phyloP scores from a whole-genome alignment of 2,113 vertebrate species.

The Ptychochromis oligacanthus region DNA sequence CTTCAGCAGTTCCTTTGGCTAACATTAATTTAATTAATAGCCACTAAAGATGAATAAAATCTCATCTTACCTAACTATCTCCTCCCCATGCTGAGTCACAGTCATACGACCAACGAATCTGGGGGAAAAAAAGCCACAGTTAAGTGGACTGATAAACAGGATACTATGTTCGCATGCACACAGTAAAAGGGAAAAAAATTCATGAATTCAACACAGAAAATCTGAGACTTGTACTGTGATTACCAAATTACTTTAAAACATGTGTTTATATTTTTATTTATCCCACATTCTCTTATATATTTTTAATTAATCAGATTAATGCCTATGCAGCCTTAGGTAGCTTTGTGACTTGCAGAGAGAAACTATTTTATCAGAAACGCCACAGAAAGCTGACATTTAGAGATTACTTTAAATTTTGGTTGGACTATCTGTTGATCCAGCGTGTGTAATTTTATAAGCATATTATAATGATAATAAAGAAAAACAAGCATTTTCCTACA shows the following conservation, averaged over 20 bases:
- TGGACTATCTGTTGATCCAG: neutral
- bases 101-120: constrained; percentile 97
- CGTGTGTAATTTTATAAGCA: neutral
- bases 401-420: neutral
- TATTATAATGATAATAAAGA: neutral
- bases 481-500: neutral
- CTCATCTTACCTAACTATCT: constrained; percentile 90
- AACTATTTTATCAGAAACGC: neutral
- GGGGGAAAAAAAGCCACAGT: constrained; percentile 25
- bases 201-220: neutral
- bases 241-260: neutral
- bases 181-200: neutral
- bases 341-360: neutral
- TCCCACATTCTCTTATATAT: neutral
- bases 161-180: neutral
- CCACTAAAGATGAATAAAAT: neutral
- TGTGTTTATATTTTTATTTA: neutral
- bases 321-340: neutral
- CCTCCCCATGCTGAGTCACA: constrained; percentile 88
- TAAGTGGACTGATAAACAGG: neutral
- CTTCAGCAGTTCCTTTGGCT: too few species aligned
- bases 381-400: neutral
- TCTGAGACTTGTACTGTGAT: neutral
- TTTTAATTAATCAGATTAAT: neutral
- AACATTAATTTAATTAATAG: neutral